Evolutionary conservation across 2,113 vertebrate species (phyloP).

Genomic region (Limanda limanda): DNA sequence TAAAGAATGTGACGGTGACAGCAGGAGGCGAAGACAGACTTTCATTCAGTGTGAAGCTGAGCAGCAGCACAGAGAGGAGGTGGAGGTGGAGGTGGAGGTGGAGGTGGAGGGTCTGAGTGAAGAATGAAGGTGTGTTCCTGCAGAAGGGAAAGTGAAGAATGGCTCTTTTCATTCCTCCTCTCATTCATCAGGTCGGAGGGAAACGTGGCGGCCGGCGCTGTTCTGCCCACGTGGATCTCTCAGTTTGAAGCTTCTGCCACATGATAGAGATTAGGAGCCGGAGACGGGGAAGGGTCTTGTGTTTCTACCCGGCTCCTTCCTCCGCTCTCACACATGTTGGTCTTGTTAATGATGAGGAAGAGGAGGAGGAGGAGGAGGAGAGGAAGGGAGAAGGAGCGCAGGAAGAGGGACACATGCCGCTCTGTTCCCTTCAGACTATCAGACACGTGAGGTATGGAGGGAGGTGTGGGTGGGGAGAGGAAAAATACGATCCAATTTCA

Average conservation of each 20-base stretch:
- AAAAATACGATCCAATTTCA: too few relatives aligned
- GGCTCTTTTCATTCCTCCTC: constrained; percentile 60
- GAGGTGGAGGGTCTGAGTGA: constrained; percentile 10
- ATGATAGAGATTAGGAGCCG: constrained; percentile 68
- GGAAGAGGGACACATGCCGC: constrained; percentile 51
- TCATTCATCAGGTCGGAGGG: constrained; percentile 29
- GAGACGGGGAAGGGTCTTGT: constrained; percentile 18
- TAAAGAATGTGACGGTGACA: background rate
- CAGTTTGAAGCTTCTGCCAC: constrained; percentile 67
- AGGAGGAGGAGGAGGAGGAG: constrained; percentile 49
- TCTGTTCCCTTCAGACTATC: constrained; percentile 44
- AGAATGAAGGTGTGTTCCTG: constrained; percentile 57
- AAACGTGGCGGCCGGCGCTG: constrained; percentile 23
- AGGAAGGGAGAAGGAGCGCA: constrained; percentile 34
- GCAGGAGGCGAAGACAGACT: background rate
- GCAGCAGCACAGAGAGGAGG: background rate
- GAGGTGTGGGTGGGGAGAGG: background rate
- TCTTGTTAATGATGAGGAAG: constrained; percentile 69
- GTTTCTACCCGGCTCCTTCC: constrained; percentile 46
- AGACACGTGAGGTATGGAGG: constrained; percentile 36
- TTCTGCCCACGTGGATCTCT: constrained; percentile 51
- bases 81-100: background rate
- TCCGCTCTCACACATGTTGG: constrained; percentile 67
- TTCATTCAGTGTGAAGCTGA: background rate
- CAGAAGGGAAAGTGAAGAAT: constrained; percentile 38